Base-by-base conservation (phyloP, 1,140 invertebrate genomes). In the Apis dorsata region DNA sequence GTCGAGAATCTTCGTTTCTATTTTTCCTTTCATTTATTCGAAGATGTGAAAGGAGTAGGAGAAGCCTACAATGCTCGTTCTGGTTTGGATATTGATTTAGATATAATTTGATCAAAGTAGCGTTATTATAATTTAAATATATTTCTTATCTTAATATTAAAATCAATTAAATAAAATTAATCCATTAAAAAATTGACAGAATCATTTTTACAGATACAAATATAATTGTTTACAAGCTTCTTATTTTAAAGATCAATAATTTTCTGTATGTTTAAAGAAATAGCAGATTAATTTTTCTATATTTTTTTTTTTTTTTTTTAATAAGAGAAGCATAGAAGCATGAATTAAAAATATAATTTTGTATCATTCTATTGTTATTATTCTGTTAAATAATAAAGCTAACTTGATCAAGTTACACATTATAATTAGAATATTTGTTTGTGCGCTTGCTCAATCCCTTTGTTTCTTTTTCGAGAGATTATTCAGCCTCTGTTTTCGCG, bases 401-500 rank as follows among this genome's bases (percentile, higher is more conserved):
- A 65, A 10, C 17, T 65, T 65, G 63, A 17, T 65, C 63, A 17
- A 65, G 34, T 10, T 68, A 28, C 7, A 44, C 8, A 13, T 34
- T 34, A 0, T 21, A 44, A 0, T 12, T n/a, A 44, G n/a, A 49
- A 44, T 12, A 69, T 28, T n/a, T 72, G 51, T 55, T 1, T 51
- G n/a, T 44, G 72, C 44, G 72, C 21, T 62, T 75, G 44, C 59
- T 62, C 34, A 75, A 62, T 1, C 34, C 15, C 34, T 13, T 60
- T 24, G 24, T 28, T 55, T 10, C 21, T 24, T 72, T 13, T 9
- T 21, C 17, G 21, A 75, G 10, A 21, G 19, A 76, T 76, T 77
- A 77, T 69, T 82, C 80, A 82, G 80, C 80, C 74, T 77, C 80
- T 82, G 80, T 77, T 82, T 34, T 2, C 72, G 19, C 24, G 53